A percentile compares a stretch with the other conserved stretches of the same genome.
phyloP scores from a whole-genome alignment of 2,797 vertebrate genomes.

The Silurus aristotelis region DNA sequence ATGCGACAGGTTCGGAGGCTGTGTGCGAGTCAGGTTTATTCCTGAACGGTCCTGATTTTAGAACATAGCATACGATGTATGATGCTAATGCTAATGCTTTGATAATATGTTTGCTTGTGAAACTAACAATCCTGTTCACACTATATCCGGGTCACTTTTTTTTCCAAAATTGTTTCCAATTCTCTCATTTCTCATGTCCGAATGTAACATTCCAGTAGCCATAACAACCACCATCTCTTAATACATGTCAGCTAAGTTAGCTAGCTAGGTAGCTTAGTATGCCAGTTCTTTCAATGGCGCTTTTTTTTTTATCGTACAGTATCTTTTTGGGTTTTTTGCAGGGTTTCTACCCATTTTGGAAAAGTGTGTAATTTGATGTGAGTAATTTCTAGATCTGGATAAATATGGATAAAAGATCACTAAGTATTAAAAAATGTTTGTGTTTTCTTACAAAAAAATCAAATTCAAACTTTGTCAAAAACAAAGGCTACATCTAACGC shows the following conservation, averaged over 20 bases:
- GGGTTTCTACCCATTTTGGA: no score
- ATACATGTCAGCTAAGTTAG: not conserved
- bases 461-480: no score
- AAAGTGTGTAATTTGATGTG: no score
- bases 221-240: not conserved
- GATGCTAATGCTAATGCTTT: not conserved
- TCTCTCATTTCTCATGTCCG: not conserved
- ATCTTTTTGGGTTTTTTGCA: no score
- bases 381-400: no score
- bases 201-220: not conserved
- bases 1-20: not conserved
- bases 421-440: no score
- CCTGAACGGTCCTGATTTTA: no score
- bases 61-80: not conserved
- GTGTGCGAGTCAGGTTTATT: no score
- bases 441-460: no score
- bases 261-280: not conserved
- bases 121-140: not conserved
- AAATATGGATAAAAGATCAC: no score
- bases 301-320: no score
- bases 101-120: not conserved
- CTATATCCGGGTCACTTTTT: not conserved
- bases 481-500: no score
- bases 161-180: not conserved
- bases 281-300: not conserved